Conservation (phyloP, 2,797 vertebrate species). For the Phalloptychus januarius region DNA sequence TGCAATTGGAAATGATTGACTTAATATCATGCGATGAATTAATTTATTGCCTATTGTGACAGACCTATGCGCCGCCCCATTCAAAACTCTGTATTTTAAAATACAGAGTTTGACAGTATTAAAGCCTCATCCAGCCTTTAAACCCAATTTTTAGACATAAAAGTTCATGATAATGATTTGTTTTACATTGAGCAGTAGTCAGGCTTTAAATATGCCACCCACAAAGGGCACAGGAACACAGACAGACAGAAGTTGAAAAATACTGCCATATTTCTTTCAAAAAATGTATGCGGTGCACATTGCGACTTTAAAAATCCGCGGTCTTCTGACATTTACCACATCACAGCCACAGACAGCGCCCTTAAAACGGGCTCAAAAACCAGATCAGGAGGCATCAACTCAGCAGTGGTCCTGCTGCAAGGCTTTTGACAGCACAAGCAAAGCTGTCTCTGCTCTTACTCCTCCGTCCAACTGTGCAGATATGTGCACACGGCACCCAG, state of each 20-base stretch:
- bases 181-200: neutral
- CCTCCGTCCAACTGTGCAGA: neutral
- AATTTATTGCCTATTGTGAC: too few species aligned
- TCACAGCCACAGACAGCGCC: slow-evolving; percentile 7
- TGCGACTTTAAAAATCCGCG: slow-evolving; percentile 2
- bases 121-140: neutral
- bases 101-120: neutral
- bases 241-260: neutral
- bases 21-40: too few species aligned
- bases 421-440: slow-evolving; percentile 18
- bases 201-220: neutral
- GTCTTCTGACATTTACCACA: slow-evolving; percentile 29
- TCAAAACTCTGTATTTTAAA: neutral
- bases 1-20: too few species aligned
- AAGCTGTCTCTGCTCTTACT: slow-evolving; percentile 2
- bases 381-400: slow-evolving; percentile 33
- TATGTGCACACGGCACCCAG: slow-evolving; percentile 7
- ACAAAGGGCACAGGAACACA: neutral
- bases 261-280: neutral
- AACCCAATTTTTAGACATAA: neutral
- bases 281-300: neutral
- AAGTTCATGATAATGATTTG: neutral
- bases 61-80: neutral
- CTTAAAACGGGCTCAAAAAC: neutral
- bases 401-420: slow-evolving; percentile 22